Conservation (phyloP, 2,888 invertebrate species). For the Notocelia uddmanniana region DNA sequence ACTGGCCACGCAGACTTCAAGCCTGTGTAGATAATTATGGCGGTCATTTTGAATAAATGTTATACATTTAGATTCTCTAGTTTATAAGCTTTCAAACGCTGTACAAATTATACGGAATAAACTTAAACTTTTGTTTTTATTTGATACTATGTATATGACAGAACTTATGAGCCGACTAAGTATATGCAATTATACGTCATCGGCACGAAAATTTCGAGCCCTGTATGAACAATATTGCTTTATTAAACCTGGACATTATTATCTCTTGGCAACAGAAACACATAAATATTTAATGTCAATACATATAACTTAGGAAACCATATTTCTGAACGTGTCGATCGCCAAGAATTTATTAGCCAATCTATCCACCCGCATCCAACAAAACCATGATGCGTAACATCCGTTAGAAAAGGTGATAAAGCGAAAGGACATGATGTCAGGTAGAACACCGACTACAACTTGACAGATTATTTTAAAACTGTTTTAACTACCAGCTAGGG, state of each 20-base stretch:
- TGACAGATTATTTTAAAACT: slow-evolving; percentile 14
- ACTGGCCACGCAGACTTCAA: too few species aligned
- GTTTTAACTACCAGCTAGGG: not conserved
- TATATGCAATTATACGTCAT: too few species aligned
- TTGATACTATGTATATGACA: too few species aligned
- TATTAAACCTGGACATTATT: not conserved
- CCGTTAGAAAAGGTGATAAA: slow-evolving; percentile 55
- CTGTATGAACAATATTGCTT: too few species aligned
- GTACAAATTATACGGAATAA: too few species aligned
- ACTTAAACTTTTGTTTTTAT: too few species aligned
- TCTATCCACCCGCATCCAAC: slow-evolving; percentile 41
- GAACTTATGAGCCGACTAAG: too few species aligned
- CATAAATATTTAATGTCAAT: slow-evolving; percentile 4
- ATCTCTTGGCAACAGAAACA: slow-evolving; percentile 1
- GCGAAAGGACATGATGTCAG: slow-evolving; percentile 57
- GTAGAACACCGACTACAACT: slow-evolving; percentile 48
- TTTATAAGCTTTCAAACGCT: too few species aligned
- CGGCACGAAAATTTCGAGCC: too few species aligned
- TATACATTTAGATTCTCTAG: too few species aligned
- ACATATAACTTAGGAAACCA: not conserved
- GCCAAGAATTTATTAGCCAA: slow-evolving; percentile 7
- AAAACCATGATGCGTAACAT: slow-evolving; percentile 24
- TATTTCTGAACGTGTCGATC: not conserved
- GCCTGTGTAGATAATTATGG: too few species aligned
- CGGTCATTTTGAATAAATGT: too few species aligned